A percentile compares a stretch with the other conserved stretches of the same genome.
Evolutionary conservation across 2,888 invertebrate genomes (phyloP).

Genomic region (Nemoura dubitans): DNA sequence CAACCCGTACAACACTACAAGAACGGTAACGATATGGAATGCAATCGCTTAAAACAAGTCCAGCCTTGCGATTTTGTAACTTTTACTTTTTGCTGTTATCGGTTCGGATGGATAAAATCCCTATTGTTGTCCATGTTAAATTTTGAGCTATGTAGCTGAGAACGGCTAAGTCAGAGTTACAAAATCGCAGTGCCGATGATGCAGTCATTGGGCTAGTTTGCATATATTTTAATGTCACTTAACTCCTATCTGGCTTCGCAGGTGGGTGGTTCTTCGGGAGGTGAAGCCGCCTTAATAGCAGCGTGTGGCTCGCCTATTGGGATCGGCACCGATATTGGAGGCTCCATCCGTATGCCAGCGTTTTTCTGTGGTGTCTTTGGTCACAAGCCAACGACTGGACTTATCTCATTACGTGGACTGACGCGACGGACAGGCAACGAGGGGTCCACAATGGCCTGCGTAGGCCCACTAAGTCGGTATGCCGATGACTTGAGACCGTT

Average conservation of each 20-base stretch:
- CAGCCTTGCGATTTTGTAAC: too few species aligned
- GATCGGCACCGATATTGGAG: constrained; percentile 93
- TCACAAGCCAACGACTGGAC: constrained; percentile 79
- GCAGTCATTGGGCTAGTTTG: too few species aligned
- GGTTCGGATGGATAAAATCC: too few species aligned
- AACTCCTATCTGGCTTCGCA: neutral
- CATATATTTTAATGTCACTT: too few species aligned
- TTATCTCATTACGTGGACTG: constrained; percentile 69
- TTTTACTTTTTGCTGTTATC: too few species aligned
- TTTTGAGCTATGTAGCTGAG: too few species aligned
- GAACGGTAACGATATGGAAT: constrained; percentile 66
- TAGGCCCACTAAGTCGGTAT: constrained; percentile 84
- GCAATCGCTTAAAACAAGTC: too few species aligned
- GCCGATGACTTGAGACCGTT: constrained; percentile 83
- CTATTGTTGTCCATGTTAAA: too few species aligned
- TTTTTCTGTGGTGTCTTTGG: constrained; percentile 91
- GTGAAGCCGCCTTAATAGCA: constrained; percentile 67
- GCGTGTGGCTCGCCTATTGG: constrained; percentile 85
- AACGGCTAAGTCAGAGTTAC: too few species aligned
- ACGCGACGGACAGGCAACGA: constrained; percentile 75
- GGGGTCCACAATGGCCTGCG: constrained; percentile 79
- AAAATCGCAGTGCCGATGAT: too few species aligned
- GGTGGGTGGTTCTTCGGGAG: constrained; percentile 37
- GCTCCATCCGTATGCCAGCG: constrained; percentile 91
- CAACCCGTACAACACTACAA: constrained; percentile 89